Base-by-base conservation (phyloP, 2,113 vertebrate genomes). In the Nestor notabilis region DNA sequence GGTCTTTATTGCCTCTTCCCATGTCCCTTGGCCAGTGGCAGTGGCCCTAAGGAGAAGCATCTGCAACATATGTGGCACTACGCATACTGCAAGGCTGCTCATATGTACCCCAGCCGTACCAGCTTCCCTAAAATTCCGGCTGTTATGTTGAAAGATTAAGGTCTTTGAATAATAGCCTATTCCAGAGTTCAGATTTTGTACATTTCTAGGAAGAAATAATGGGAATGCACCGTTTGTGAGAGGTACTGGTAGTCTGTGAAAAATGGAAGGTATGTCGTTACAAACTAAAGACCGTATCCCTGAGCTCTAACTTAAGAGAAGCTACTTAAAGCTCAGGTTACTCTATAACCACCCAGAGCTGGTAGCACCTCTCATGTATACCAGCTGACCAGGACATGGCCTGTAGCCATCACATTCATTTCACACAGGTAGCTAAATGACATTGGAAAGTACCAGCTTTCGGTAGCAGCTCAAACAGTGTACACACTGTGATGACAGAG, bases 91-190 rank as follows among this genome's bases (percentile, higher is more conserved):
- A 64, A 80, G 20, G 46, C 49, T 4, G 0, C 31, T 87, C 8
- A 2, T 2, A 3, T 14, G 11, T 12, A 43, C 7, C 12, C 37
- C 20, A 52, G 56, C n/a, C 29, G 20, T 35, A 46, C 0, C 0
- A 83, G 23, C 47, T 69, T 60, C 35, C 52, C 16, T 56, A 41
- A 41, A 77, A 33, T 90, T 77, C n/a, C 74, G 1, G 0, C 41
- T 65, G 11, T 69, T 55, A 46, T 4, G 29, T 1, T 56, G 9
- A 83, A 18, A 80, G 90, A 80, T 24, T 7, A 61, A 52, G 52
- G 77, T 86, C 1, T 83, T 31, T 89, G 58, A 86, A 35, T 39
- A 77, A 17, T 12, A 68, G 9, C 23, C 35, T 78, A 9, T 70
- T 80, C 21, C n/a, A 41, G 56, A 68, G 17, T 69, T 89, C 3